A percentile compares a stretch with the other conserved stretches of the same genome.
Evolutionary conservation across 2,888 invertebrate genomes (phyloP).

Genomic region (Cylloceria caligata): DNA sequence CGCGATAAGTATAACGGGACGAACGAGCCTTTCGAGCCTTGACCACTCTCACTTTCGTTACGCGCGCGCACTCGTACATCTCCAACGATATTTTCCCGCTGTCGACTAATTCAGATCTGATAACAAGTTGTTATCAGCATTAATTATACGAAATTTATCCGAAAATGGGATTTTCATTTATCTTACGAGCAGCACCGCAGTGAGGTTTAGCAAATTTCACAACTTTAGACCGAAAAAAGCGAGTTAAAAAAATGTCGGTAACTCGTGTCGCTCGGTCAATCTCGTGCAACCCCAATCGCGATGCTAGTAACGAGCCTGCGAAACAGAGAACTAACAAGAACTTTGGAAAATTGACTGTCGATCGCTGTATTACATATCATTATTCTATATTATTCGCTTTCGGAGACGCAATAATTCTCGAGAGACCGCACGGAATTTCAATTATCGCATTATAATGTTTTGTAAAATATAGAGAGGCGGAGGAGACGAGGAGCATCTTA

Average conservation of each 20-base stretch:
- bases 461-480: not conserved
- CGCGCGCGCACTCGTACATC: constrained; percentile 45
- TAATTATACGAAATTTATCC: not conserved
- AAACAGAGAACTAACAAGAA: not conserved
- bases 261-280: constrained; percentile 2
- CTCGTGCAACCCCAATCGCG: not conserved
- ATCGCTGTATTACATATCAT: constrained; percentile 34
- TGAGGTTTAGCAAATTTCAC: constrained; percentile 1
- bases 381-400: constrained; percentile 46
- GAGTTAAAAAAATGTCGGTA: constrained; percentile 15
- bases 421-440: constrained; percentile 64
- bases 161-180: not conserved
- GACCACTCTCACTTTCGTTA: constrained; percentile 75
- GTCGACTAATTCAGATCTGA: constrained; percentile 7
- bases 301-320: not conserved
- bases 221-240: not conserved
- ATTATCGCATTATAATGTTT: constrained; percentile 41
- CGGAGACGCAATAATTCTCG: constrained; percentile 43
- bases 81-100: not conserved
- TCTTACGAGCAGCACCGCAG: too few relatives aligned
- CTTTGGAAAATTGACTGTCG: constrained; percentile 5
- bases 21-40: constrained; percentile 68
- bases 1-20: constrained; percentile 38
- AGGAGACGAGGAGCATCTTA: constrained; percentile 27
- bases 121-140: not conserved